These are phyloP conservation scores for Hanleya hanleyi DNA, from an alignment of 2,888 invertebrate genomes.

Conservation along the genomic window DNA sequence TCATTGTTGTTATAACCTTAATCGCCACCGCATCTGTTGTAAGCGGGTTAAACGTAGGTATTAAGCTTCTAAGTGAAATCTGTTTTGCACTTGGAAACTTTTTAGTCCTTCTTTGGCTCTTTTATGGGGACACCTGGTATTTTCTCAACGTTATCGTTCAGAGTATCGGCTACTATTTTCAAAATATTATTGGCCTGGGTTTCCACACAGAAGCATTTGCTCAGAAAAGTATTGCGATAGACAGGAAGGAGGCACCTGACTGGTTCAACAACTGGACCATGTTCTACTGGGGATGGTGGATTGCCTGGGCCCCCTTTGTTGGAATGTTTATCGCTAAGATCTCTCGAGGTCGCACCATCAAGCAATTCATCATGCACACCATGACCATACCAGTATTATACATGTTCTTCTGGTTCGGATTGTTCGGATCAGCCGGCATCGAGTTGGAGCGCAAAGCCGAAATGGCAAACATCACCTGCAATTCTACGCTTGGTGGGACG, in stretches of 20 bases:
- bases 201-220: too few species aligned
- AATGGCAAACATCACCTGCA: background rate
- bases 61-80: too few species aligned
- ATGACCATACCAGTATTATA: background rate
- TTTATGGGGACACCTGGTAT: slow-evolving; percentile 22
- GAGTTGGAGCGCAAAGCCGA: background rate
- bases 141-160: slow-evolving; percentile 25
- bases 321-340: too few species aligned
- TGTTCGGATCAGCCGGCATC: background rate
- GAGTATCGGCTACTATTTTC: too few species aligned
- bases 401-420: background rate
- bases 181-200: too few species aligned
- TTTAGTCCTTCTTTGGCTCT: slow-evolving; percentile 24
- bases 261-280: slow-evolving; percentile 27
- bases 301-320: too few species aligned
- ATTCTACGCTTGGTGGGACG: background rate
- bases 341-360: too few species aligned
- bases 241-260: slow-evolving; percentile 13
- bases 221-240: background rate
- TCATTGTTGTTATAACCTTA: slow-evolving; percentile 25
- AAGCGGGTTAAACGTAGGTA: too few species aligned
- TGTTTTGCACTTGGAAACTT: slow-evolving; percentile 22
- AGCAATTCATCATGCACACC: too few species aligned
- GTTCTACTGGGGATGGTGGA: too few species aligned
- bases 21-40: too few species aligned